Evolutionary conservation across 2,797 vertebrate genomes (phyloP), one percentile per base, ranked within the genome.

Genomic region (Brotula barbata): DNA sequence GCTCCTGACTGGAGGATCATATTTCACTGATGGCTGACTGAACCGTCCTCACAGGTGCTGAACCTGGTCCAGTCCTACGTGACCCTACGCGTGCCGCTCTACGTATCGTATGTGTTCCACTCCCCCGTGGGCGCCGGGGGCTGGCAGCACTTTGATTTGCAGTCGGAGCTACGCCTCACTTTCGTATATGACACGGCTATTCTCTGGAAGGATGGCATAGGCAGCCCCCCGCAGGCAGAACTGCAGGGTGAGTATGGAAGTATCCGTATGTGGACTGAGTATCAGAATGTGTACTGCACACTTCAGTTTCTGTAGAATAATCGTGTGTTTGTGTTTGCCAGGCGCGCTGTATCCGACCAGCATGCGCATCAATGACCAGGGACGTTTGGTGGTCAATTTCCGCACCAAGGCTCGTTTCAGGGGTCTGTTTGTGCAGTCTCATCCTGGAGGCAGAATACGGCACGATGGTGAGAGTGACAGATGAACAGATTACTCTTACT

Each of bases 131-230:
- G 94, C 0, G 65, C 84, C 0, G 95, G 95, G 0, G 94, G 95
- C 58, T 98, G 96, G 96, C 95, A 97, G 86, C 96, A 98, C 82
- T 97, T 98, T 39, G 96, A 98, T 81, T 77, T 97, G 39, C 94
- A 95, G 77, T 95, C 96, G 0, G 95, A 98, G 89, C 93, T 98
- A 0, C 92, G 95, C 0, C 91, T 98, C 37, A 98, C 96, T 15
- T 98, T 98, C 0, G 96, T 97, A 68, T 98, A 98, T 14, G 96
- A 98, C 88, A 98, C 96, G 4, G 95, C 95, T 87, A 96, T 97
- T 82, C 90, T 97, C 81, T 98, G 96, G 96, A 92, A 80, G 68
- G 94, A 97, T 0, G 96, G 96, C 2, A 92, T 98, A 0, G 92
- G 94, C 3, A 98, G 96, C 78, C 95, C 95, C 0, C 94, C 95